Evolutionary conservation across 92 coral and sea anemone genomes (phyloP).

Genomic region (Plumapathes pennacea): DNA sequence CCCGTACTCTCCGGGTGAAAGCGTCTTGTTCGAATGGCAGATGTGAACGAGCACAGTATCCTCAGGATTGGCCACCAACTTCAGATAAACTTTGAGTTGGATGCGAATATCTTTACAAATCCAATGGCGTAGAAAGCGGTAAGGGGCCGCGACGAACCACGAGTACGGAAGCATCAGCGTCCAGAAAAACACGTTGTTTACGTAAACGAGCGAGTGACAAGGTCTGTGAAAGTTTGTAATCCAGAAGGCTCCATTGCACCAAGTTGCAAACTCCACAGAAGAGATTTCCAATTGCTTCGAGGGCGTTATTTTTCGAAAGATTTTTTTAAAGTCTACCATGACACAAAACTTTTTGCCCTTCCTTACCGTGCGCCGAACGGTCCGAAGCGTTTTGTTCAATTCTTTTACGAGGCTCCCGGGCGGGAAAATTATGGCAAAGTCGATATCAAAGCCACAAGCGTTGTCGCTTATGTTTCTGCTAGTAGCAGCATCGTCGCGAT

Average conservation of each 20-base stretch:
- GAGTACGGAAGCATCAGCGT: slow-evolving; percentile 22
- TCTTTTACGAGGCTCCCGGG: too few species aligned
- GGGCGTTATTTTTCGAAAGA: slow-evolving; percentile 2
- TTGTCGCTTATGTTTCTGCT: too few species aligned
- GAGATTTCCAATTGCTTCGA: background rate
- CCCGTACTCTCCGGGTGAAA: slow-evolving; percentile 16
- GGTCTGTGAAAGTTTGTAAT: slow-evolving; percentile 41
- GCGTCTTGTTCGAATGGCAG: slow-evolving; percentile 2
- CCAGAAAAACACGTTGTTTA: slow-evolving; percentile 30
- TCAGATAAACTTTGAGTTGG: background rate
- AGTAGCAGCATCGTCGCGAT: too few species aligned
- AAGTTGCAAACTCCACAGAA: slow-evolving; percentile 29
- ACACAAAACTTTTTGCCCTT: slow-evolving; percentile 4
- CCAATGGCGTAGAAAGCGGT: slow-evolving; percentile 15
- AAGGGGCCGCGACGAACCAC: slow-evolving; percentile 23
- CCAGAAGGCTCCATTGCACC: slow-evolving; percentile 42
- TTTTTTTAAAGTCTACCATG: slow-evolving; percentile 9
- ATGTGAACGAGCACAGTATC: slow-evolving; percentile 11
- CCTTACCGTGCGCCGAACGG: too few species aligned
- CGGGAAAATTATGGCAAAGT: too few species aligned
- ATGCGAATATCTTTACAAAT: slow-evolving; percentile 3
- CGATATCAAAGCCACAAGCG: too few species aligned
- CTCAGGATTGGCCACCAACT: slow-evolving; percentile 1
- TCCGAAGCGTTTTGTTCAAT: too few species aligned
- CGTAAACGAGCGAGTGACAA: slow-evolving; percentile 29